Base-by-base conservation (phyloP, 2,113 vertebrate species). In the Dromas ardeola region DNA sequence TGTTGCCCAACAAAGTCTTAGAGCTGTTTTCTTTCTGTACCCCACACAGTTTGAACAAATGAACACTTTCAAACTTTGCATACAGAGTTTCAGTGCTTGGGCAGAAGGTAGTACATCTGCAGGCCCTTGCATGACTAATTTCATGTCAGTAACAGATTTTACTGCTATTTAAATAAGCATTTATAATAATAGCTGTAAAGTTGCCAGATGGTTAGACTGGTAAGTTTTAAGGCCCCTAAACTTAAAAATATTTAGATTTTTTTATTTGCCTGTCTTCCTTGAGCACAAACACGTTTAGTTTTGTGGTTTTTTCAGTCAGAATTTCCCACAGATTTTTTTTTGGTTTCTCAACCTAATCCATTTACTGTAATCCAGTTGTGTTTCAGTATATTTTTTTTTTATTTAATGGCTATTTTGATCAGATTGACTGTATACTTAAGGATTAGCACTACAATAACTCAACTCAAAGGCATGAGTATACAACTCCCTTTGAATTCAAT, bases 161-260 rank as follows among this genome's bases (percentile, higher is more conserved):
- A 97, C 93, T 97, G 94, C 95, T 89, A 90, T 98, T 98, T 97
- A 97, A 98, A 97, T 96, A 97, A 96, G 74, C 96, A 97, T 96
- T 95, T 97, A 78, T 94, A 97, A 95, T 98, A 97, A 96, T 96
- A 95, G 77, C 67, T 88, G 65, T 93, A 92, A 97, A 97, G 56
- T 93, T 97, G 88, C 86, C 97, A 98, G 94, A 94, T 97, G 96
- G 88, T 86, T 80, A 59, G 86, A 83, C 55, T 93, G 52, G 56
- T 94, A 94, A 92, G 47, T 91, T 96, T 97, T 93, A 95, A 94
- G 69, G 36, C 63, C 38, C 84, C 53, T 77, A 76, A 58, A 29
- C 65, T 93, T 86, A 80, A 87, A 90, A 91, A 52, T 74, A 52
- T 70, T 82, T 78, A 10, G 19, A 3, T 26, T 40, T 25, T 40